A percentile compares a stretch with the other conserved stretches of the same genome.
phyloP scores from a whole-genome alignment of 2,113 vertebrate genomes.

The Nannobrachium achirus region DNA sequence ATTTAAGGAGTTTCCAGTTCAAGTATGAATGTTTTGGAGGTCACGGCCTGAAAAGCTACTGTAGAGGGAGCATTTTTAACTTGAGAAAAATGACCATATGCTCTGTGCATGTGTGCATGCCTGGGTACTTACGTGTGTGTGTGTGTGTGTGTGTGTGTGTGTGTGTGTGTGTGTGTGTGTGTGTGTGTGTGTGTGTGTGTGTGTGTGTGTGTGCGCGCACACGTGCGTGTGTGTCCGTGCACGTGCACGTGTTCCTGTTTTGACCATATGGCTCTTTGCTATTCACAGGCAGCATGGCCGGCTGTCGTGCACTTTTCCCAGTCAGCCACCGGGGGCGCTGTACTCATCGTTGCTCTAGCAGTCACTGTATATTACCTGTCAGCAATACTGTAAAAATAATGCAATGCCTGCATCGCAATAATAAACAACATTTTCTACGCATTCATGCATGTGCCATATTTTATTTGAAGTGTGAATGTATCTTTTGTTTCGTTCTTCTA shows the following conservation, averaged over 20 bases:
- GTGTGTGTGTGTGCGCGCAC: constrained; percentile 22
- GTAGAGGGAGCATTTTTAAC: too few relatives aligned
- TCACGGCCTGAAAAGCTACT: too few relatives aligned
- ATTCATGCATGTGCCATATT: background rate
- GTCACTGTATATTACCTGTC: constrained; percentile 60
- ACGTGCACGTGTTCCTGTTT: constrained; percentile 13
- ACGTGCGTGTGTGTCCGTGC: constrained; percentile 11
- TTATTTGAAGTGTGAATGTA: constrained; percentile 44
- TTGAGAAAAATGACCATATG: too few relatives aligned
- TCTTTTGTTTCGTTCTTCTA: too few relatives aligned
- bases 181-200: constrained; percentile 14
- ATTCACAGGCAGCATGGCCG: constrained; percentile 71
- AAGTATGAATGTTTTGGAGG: too few relatives aligned
- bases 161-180: constrained; percentile 24
- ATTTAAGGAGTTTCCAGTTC: too few relatives aligned
- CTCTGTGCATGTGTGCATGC: constrained; percentile 1
- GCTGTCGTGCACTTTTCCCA: constrained; percentile 49
- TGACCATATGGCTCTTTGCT: constrained; percentile 48
- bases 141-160: constrained; percentile 10
- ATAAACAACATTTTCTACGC: constrained; percentile 40
- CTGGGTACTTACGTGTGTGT: constrained; percentile 8
- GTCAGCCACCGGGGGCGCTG: constrained; percentile 63
- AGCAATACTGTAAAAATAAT: constrained; percentile 58
- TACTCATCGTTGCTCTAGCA: constrained; percentile 66
- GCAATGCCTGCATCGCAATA: constrained; percentile 28